Percentiles rank a stretch among this genome's conserved stretches.
These are phyloP conservation scores for Scaptomyza caliginosa DNA, from an alignment of 2,888 invertebrate genomes.

Conservation along the genomic window DNA sequence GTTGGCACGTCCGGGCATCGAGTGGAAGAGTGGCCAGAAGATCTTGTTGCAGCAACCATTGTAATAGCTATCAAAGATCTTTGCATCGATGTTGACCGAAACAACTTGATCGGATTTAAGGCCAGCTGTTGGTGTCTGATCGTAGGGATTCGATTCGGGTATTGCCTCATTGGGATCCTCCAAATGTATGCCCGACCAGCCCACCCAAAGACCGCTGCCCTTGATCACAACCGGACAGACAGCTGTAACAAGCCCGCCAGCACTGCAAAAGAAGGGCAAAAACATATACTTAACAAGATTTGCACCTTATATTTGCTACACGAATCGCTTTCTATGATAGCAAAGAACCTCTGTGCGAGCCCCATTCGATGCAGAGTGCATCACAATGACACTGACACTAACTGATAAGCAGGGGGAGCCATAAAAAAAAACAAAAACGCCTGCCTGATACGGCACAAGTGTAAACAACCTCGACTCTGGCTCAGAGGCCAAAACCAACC, in stretches of 20 bases:
- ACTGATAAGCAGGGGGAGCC: constrained; percentile 57
- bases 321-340: neutral
- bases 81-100: constrained; percentile 90
- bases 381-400: constrained; percentile 56
- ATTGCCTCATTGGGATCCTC: constrained; percentile 91
- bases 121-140: constrained; percentile 94
- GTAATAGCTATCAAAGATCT: constrained; percentile 93
- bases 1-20: constrained; percentile 94
- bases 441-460: constrained; percentile 49
- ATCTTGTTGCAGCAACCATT: constrained; percentile 96
- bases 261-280: constrained; percentile 86
- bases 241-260: constrained; percentile 95
- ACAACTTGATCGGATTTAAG: constrained; percentile 93
- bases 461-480: constrained; percentile 63
- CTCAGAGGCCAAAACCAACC: constrained; percentile 35
- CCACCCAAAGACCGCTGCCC: constrained; percentile 94
- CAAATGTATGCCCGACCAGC: constrained; percentile 95
- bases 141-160: constrained; percentile 93
- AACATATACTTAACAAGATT: neutral
- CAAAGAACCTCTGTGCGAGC: constrained; percentile 4
- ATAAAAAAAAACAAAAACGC: constrained; percentile 45
- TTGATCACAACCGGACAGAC: constrained; percentile 95
- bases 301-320: neutral
- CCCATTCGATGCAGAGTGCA: constrained; percentile 68
- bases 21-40: constrained; percentile 96